A percentile compares a stretch with the other conserved stretches of the same genome.
Evolutionary conservation across 1,140 invertebrate species (phyloP).

Genomic region (Magallana ariakensis): DNA sequence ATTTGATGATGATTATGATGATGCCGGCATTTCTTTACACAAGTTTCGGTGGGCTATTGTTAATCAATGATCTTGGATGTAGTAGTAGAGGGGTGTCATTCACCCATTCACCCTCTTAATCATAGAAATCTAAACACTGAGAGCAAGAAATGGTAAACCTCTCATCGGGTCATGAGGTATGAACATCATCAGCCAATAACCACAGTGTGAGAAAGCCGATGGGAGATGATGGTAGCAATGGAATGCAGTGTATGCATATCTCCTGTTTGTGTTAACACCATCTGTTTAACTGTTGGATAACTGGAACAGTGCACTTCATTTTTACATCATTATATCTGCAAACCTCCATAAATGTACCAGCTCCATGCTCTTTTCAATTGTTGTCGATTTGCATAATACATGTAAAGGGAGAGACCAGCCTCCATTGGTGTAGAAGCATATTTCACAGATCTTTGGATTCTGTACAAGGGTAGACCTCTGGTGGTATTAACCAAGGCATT

Average conservation of each 20-base stretch:
- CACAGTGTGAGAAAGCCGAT: not conserved
- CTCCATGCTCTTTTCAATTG: not conserved
- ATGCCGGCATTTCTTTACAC: too few relatives aligned
- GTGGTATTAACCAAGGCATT: not conserved
- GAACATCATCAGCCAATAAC: not conserved
- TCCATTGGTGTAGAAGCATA: not conserved
- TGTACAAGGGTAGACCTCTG: not conserved
- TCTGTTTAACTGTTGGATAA: too few relatives aligned
- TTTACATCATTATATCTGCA: not conserved
- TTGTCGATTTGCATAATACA: not conserved
- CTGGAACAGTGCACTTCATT: not conserved
- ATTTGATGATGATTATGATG: too few relatives aligned
- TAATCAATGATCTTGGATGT: too few relatives aligned
- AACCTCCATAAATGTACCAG: not conserved
- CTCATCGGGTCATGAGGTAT: too few relatives aligned
- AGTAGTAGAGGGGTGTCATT: not conserved
- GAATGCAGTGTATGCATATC: not conserved
- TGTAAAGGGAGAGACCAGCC: not conserved
- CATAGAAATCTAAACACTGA: not conserved
- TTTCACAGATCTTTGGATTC: not conserved
- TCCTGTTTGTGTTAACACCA: not conserved
- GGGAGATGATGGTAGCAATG: not conserved
- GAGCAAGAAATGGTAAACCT: not conserved
- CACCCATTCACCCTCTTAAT: not conserved
- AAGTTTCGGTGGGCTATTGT: too few relatives aligned